Percentiles rank a stretch among this genome's conserved stretches.
Conservation (phyloP, 2,797 vertebrate genomes). For the Pseudochromis fuscus region DNA sequence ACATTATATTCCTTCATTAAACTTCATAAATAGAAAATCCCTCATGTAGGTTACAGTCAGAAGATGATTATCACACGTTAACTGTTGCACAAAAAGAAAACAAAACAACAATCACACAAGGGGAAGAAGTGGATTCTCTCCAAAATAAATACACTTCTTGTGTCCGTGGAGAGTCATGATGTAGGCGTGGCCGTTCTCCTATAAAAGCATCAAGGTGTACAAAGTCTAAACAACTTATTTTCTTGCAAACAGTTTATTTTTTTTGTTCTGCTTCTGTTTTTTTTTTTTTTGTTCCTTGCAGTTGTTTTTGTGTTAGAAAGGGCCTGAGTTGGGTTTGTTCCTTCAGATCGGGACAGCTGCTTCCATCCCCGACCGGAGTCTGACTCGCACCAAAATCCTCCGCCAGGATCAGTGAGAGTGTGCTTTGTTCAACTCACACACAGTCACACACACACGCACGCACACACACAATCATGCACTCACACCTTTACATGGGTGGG, state of each 20-base stretch:
- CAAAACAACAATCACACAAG: constrained; percentile 64
- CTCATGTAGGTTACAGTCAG: constrained; percentile 84
- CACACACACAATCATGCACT: constrained; percentile 43
- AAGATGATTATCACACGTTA: constrained; percentile 84
- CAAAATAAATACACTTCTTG: constrained; percentile 83
- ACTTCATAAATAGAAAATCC: constrained; percentile 90
- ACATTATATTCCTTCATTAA: constrained; percentile 79
- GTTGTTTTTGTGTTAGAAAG: constrained; percentile 90
- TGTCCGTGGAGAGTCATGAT: constrained; percentile 70
- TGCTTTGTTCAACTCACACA: constrained; percentile 64
- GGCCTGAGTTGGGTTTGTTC: constrained; percentile 98
- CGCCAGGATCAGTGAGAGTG: constrained; percentile 47
- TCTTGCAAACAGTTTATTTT: constrained; percentile 70
- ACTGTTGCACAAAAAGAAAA: constrained; percentile 67
- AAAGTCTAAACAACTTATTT: constrained; percentile 82
- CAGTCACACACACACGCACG: constrained; percentile 15
- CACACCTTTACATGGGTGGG: constrained; percentile 82
- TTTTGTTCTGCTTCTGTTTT: too few species aligned
- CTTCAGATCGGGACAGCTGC: constrained; percentile 80
- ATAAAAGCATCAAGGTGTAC: constrained; percentile 89
- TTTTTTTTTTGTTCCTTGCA: constrained; percentile 43
- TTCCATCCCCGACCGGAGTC: constrained; percentile 87
- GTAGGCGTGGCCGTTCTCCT: constrained; percentile 87
- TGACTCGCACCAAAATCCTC: constrained; percentile 74
- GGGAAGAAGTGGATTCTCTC: constrained; percentile 79